These are phyloP conservation scores for Coregonus suidteri DNA, from an alignment of 2,797 vertebrate species.

Conservation along the genomic window DNA sequence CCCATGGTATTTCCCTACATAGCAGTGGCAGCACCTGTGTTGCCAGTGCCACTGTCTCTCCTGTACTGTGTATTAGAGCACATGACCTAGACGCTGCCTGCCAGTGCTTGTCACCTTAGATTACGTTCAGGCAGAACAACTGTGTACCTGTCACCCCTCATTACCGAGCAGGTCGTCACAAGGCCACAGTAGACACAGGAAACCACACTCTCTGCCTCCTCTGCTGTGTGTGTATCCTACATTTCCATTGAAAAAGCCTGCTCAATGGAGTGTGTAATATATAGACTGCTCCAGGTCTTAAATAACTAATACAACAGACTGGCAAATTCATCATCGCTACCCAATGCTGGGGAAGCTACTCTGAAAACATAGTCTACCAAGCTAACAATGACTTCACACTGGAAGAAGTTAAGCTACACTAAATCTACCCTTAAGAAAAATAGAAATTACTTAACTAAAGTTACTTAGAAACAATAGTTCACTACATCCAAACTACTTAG, in stretches of 20 bases:
- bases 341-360: no score
- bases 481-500: no score
- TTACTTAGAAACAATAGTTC: no score
- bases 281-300: background rate
- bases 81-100: conserved; percentile 8
- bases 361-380: no score
- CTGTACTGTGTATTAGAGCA: background rate
- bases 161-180: background rate
- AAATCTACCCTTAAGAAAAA: no score
- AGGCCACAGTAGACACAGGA: conserved; percentile 5
- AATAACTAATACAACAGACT: background rate
- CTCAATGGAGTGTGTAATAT: background rate
- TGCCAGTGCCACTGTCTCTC: background rate
- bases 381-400: no score
- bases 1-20: conserved; percentile 1
- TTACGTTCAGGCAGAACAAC: conserved; percentile 16
- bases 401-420: no score
- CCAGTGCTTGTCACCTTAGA: conserved; percentile 17
- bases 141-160: conserved; percentile 18
- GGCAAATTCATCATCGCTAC: background rate
- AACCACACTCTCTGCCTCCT: background rate
- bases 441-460: no score
- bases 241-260: background rate
- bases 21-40: background rate
- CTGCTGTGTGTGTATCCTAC: no score